Conservation (phyloP, 2,797 vertebrate genomes). For the Pteropus rufus region DNA sequence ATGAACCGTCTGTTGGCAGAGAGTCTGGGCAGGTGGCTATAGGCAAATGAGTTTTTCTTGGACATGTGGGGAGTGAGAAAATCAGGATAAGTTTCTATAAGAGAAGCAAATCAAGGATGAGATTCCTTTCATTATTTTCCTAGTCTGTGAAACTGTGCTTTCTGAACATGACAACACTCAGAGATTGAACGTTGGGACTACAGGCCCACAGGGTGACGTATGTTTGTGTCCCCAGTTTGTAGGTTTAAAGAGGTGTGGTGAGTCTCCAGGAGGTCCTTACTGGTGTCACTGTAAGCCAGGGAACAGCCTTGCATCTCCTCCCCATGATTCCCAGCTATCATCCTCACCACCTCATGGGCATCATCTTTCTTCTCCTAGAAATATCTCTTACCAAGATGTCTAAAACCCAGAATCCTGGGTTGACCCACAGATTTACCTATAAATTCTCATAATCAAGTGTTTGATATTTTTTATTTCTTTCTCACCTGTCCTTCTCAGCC, state of each 20-base stretch:
- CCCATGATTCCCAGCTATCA: not conserved
- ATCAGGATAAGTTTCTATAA: not conserved
- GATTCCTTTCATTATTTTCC: not conserved
- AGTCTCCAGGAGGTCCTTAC: not conserved
- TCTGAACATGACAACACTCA: not conserved
- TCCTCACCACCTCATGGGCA: no score
- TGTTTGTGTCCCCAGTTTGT: no score
- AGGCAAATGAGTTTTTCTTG: not conserved
- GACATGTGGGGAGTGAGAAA: not conserved
- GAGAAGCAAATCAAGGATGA: not conserved
- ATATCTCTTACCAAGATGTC: not conserved
- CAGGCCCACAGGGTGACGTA: not conserved
- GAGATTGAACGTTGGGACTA: not conserved
- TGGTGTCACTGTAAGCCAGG: not conserved
- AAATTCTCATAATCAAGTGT: not conserved
- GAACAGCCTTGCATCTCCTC: not conserved
- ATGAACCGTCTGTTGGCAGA: not conserved
- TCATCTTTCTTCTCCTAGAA: not conserved
- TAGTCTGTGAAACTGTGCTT: not conserved
- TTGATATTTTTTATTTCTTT: not conserved
- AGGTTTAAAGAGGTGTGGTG: no score
- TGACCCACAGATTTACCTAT: not conserved
- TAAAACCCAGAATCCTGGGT: not conserved
- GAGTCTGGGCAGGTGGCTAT: not conserved
- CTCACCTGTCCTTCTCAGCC: not conserved